Percentiles rank a stretch among this genome's conserved stretches.
Conservation (phyloP, 2,113 vertebrate species). For the Seriola rivoliana region DNA sequence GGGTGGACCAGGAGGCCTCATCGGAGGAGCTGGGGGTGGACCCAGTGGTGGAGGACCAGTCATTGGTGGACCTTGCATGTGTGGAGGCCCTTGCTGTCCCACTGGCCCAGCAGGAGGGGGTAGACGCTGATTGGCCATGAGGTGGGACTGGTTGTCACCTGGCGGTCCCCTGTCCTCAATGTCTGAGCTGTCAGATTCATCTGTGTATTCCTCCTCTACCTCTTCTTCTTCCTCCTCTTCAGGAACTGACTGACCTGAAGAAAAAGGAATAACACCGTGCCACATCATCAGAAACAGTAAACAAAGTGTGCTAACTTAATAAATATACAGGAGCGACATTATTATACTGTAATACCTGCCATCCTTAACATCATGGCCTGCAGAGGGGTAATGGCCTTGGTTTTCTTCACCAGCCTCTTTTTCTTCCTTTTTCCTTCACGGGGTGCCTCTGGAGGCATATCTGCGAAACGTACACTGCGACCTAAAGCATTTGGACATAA, state of each 20-base stretch:
- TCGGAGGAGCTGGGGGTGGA: constrained; percentile 93
- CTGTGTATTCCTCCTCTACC: constrained; percentile 92
- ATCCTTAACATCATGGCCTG: constrained; percentile 99
- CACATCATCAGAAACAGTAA: background rate
- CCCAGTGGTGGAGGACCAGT: constrained; percentile 94
- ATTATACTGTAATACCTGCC: constrained; percentile 81
- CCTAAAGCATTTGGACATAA: constrained; percentile 55
- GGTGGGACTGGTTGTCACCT: constrained; percentile 76
- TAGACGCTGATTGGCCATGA: constrained; percentile 77
- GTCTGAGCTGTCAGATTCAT: constrained; percentile 89
- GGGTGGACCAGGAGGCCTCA: constrained; percentile 95
- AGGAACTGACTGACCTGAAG: constrained; percentile 94
- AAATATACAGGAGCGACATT: background rate
- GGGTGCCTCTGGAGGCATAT: constrained; percentile 82
- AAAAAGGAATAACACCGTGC: background rate
- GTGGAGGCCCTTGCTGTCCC: constrained; percentile 83
- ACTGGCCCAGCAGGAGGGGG: constrained; percentile 76
- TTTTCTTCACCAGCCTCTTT: constrained; percentile 93
- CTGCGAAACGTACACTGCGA: constrained; percentile 95
- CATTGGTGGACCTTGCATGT: constrained; percentile 94
- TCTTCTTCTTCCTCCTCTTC: constrained; percentile 95
- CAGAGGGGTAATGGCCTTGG: constrained; percentile 95
- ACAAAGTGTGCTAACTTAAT: background rate
- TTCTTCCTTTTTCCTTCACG: constrained; percentile 86
- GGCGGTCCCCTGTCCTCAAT: constrained; percentile 84